Percentiles rank a stretch among this genome's conserved stretches.
Conservation (phyloP, 2,797 vertebrate genomes). For the Aulostomus chinensis region DNA sequence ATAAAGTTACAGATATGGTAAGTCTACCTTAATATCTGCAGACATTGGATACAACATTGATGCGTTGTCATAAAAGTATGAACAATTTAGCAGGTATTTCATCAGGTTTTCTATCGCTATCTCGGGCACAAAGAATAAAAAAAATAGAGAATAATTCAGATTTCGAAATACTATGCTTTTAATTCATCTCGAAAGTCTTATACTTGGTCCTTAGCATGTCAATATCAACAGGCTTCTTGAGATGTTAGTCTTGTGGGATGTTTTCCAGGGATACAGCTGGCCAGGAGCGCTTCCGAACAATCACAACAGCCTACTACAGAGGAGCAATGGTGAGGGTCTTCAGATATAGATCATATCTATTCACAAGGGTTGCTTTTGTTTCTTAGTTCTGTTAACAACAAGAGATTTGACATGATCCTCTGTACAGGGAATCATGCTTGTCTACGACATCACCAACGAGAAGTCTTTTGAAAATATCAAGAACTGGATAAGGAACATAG, state of each 20-base stretch:
- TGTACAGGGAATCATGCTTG: slow-evolving; percentile 95
- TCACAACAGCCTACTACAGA: slow-evolving; percentile 97
- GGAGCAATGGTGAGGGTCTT: slow-evolving; percentile 90
- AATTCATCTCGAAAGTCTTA: too few species aligned
- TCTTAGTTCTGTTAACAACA: not conserved
- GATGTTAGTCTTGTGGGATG: not conserved
- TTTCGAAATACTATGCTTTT: too few species aligned
- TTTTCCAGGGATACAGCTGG: slow-evolving; percentile 93
- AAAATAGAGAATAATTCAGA: too few species aligned
- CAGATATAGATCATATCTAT: not conserved
- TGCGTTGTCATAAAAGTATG: too few species aligned
- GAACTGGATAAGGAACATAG: slow-evolving; percentile 99
- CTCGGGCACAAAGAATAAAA: too few species aligned
- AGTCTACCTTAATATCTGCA: slow-evolving; percentile 42
- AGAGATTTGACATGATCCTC: not conserved
- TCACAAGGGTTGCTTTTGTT: not conserved
- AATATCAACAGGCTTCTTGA: not conserved
- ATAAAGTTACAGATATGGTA: slow-evolving; percentile 98
- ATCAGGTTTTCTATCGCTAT: too few species aligned
- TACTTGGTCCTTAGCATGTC: not conserved
- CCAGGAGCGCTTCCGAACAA: slow-evolving; percentile 96
- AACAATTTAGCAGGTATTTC: too few species aligned
- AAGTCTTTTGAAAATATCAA: slow-evolving; percentile 99
- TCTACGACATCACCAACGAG: slow-evolving; percentile 99
- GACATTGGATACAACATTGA: not conserved